Evolutionary conservation across 2,113 vertebrate genomes (phyloP).

Genomic region (Anhinga anhinga): DNA sequence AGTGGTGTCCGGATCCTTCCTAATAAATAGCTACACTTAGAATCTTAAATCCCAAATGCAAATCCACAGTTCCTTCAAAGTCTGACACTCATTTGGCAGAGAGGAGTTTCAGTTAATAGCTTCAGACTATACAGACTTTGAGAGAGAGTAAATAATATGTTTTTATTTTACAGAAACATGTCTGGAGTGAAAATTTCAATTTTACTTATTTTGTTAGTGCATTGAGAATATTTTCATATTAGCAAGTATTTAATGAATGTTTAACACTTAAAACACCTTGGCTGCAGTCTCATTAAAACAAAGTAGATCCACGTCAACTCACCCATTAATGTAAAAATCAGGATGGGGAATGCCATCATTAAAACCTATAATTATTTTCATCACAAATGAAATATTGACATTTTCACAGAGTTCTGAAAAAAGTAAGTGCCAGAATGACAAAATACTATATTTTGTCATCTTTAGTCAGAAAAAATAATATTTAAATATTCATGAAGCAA

Average conservation of each 20-base stretch:
- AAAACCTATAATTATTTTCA: background rate
- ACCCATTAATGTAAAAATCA: background rate
- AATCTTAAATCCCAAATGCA: background rate
- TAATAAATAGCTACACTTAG: background rate
- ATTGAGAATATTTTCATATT: background rate
- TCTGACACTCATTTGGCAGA: background rate
- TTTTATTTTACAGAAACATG: background rate
- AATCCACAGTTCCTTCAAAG: background rate
- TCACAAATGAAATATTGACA: background rate
- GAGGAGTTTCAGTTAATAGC: background rate
- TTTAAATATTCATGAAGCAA: background rate
- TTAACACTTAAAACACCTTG: background rate
- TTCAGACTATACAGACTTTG: background rate
- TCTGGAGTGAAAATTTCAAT: background rate
- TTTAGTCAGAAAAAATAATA: background rate
- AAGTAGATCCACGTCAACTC: background rate
- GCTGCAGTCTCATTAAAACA: background rate
- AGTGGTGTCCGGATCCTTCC: background rate
- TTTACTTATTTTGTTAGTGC: background rate
- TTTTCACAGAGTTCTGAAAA: background rate
- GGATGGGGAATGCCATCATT: background rate
- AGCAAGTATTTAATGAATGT: background rate
- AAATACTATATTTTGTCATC: background rate
- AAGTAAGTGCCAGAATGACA: background rate
- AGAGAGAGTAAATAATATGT: background rate